These are phyloP conservation scores for Agelastica alni DNA, from an alignment of 2,888 invertebrate species.

Conservation along the genomic window DNA sequence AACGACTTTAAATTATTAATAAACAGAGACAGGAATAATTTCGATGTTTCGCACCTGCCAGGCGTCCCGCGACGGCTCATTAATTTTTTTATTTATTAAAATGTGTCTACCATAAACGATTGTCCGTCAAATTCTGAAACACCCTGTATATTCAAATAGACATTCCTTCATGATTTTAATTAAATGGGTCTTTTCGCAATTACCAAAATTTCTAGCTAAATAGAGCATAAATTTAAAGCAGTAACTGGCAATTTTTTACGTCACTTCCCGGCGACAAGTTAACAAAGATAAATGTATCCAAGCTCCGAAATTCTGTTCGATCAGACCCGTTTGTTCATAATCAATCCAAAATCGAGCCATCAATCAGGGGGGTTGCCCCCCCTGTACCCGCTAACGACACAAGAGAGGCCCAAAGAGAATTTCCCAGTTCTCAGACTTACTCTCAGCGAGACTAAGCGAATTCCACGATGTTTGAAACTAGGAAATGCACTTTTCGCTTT, in stretches of 20 bases:
- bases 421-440: neutral
- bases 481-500: constrained; percentile 2
- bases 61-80: too few relatives aligned
- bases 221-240: constrained; percentile 17
- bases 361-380: constrained; percentile 12
- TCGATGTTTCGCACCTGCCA: too few relatives aligned
- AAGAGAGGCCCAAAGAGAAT: neutral
- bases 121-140: too few relatives aligned
- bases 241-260: constrained; percentile 23
- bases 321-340: constrained; percentile 23
- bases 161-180: constrained; percentile 22
- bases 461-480: neutral
- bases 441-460: neutral
- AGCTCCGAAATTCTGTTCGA: constrained; percentile 17
- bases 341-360: constrained; percentile 19
- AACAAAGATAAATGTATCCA: constrained; percentile 22
- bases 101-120: too few relatives aligned
- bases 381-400: neutral
- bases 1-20: too few relatives aligned
- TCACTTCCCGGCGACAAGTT: constrained; percentile 23
- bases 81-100: too few relatives aligned
- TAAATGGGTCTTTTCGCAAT: constrained; percentile 9
- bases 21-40: too few relatives aligned
- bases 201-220: constrained; percentile 22
- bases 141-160: too few relatives aligned